A percentile compares a stretch with the other conserved stretches of the same genome.
Conservation (phyloP, 2,888 invertebrate species). For the Campopleginae sp. region DNA sequence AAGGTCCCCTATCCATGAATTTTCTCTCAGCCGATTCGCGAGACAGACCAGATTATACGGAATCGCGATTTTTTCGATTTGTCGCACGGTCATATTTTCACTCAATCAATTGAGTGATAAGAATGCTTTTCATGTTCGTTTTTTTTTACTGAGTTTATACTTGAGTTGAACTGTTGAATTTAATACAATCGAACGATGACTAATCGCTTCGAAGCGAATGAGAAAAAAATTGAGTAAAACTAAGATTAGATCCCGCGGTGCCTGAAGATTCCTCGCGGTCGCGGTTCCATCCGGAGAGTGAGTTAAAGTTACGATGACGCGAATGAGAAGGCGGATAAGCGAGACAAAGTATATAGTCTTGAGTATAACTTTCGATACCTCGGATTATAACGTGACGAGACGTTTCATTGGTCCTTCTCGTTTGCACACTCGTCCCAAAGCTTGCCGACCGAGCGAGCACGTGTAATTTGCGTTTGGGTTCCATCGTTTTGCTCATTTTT, state of each 20-base stretch:
- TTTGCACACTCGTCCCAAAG: conserved; percentile 37
- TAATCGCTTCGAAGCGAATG: conserved; percentile 71
- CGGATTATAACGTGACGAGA: conserved; percentile 35
- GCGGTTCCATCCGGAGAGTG: conserved; percentile 54
- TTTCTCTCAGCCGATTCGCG: not conserved
- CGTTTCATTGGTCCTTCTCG: conserved; percentile 30
- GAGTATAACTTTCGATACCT: conserved; percentile 46
- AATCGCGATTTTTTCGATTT: not conserved
- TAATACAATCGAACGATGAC: conserved; percentile 68
- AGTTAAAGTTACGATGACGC: conserved; percentile 55
- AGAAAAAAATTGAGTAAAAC: not conserved
- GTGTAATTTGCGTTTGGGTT: conserved; percentile 38
- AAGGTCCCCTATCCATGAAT: not conserved
- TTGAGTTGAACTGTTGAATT: conserved; percentile 13
- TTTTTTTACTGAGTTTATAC: not conserved
- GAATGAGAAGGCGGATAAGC: conserved; percentile 52
- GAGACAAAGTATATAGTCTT: conserved; percentile 27
- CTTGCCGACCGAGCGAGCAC: conserved; percentile 29
- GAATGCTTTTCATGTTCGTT: not conserved
- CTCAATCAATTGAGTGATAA: not conserved
- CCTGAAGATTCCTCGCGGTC: conserved; percentile 63
- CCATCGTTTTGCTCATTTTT: not conserved
- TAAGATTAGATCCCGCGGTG: conserved; percentile 25
- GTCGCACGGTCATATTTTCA: not conserved
- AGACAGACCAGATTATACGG: too few species aligned